A percentile compares a stretch with the other conserved stretches of the same genome.
Conservation (phyloP, 2,888 invertebrate species). For the Melieria picta region DNA sequence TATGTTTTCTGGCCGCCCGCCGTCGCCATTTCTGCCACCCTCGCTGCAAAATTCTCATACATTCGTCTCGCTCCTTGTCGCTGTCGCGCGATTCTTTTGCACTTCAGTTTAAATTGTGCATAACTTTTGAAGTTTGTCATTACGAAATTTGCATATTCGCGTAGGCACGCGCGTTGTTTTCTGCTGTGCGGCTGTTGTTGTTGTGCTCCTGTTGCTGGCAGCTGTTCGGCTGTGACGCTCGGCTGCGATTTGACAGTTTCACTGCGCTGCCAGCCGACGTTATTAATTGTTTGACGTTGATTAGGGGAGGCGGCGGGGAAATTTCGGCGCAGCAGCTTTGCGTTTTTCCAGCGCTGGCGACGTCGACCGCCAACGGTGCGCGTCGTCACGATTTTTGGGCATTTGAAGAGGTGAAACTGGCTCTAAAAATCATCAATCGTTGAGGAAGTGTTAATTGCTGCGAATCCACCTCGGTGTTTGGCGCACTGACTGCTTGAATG, state of each 20-base stretch:
- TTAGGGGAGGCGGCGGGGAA: constrained; percentile 9
- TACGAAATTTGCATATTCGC: constrained; percentile 27
- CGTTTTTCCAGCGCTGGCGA: not conserved
- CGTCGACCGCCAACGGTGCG: not conserved
- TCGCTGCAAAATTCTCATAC: too few species aligned
- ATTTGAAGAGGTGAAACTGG: too few species aligned
- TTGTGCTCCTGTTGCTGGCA: constrained; percentile 17
- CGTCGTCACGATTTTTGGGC: too few species aligned
- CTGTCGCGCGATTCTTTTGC: constrained; percentile 1
- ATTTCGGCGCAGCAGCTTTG: not conserved
- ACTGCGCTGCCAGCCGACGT: constrained; percentile 14
- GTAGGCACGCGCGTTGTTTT: not conserved
- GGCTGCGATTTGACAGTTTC: constrained; percentile 19
- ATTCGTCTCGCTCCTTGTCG: too few species aligned
- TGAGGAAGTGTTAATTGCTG: too few species aligned
- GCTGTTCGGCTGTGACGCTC: constrained; percentile 12
- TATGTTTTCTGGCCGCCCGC: too few species aligned
- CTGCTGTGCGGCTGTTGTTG: not conserved
- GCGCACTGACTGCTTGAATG: too few species aligned
- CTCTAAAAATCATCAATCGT: too few species aligned
- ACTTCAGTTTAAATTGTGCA: constrained; percentile 20
- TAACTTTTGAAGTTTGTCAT: constrained; percentile 32
- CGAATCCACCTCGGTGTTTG: too few species aligned
- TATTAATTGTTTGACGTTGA: constrained; percentile 32
- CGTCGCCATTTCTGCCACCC: too few species aligned